Evolutionary conservation across 2,888 invertebrate species (phyloP).

Genomic region (Trichopoda pennipes): DNA sequence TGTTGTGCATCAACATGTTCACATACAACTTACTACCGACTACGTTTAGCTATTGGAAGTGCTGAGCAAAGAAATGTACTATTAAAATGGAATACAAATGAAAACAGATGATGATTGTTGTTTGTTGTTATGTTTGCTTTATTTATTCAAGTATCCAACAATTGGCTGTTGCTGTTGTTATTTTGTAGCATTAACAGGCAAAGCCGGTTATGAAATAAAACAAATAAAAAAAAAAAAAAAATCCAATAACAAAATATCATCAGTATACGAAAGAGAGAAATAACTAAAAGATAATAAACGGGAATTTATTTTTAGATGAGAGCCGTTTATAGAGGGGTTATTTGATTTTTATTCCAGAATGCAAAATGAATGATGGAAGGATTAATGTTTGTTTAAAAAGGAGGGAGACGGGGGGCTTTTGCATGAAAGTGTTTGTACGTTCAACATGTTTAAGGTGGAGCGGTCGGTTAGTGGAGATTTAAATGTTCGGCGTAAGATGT

Average conservation of each 20-base stretch:
- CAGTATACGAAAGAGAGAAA: constrained; percentile 14
- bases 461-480: constrained; percentile 29
- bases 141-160: constrained; percentile 10
- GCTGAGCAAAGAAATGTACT: constrained; percentile 24
- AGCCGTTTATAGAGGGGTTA: not conserved
- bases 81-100: constrained; percentile 43
- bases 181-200: constrained; percentile 14
- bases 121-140: constrained; percentile 19
- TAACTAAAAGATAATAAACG: not conserved
- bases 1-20: not conserved
- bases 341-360: not conserved
- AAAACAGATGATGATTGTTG: constrained; percentile 49
- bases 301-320: constrained; percentile 1
- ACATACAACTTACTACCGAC: constrained; percentile 4
- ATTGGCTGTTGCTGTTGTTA: constrained; percentile 14
- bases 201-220: constrained; percentile 45
- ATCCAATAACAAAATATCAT: constrained; percentile 7
- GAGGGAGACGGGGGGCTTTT: constrained; percentile 38
- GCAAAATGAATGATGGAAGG: constrained; percentile 11
- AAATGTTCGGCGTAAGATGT: constrained; percentile 29
- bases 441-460: not conserved
- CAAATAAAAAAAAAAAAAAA: constrained; percentile 6
- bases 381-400: not conserved
- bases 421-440: not conserved
- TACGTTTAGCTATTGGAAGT: constrained; percentile 29